Percentiles rank a stretch among this genome's conserved stretches.
These are phyloP conservation scores for Myrmophylax atrothorax DNA, from an alignment of 2,113 vertebrate species.

Conservation along the genomic window DNA sequence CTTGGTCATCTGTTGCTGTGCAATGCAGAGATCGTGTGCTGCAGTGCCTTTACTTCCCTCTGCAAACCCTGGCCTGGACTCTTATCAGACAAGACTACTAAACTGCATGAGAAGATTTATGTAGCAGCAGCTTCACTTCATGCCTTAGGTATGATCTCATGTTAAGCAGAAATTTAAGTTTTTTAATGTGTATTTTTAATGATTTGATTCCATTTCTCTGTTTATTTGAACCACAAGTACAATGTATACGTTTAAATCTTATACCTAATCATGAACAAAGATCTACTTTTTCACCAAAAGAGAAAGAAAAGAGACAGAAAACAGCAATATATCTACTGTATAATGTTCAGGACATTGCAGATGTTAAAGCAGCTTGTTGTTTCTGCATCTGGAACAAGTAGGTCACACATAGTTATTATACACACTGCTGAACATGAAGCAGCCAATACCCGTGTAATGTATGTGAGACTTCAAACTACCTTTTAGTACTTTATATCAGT, in stretches of 20 bases:
- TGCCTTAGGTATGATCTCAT: not conserved
- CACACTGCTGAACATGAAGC: constrained; percentile 44
- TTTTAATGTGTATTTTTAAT: not conserved
- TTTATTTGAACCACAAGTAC: not conserved
- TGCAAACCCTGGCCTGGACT: not conserved
- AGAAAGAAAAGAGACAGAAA: not conserved
- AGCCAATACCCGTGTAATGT: constrained; percentile 31
- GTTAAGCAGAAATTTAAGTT: not conserved
- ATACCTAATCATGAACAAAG: not conserved
- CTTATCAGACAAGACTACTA: not conserved
- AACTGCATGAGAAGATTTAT: not conserved
- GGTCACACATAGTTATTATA: constrained; percentile 52
- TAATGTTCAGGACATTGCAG: not conserved
- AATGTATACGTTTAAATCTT: not conserved
- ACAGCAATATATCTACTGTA: not conserved
- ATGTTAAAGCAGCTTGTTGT: constrained; percentile 14
- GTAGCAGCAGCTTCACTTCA: not conserved
- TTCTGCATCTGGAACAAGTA: constrained; percentile 55
- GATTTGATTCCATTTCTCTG: not conserved
- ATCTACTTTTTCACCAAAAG: not conserved
- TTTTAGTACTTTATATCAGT: constrained; percentile 16
- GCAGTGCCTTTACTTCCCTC: not conserved
- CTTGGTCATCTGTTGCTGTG: not conserved
- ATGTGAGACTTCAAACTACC: constrained; percentile 43
- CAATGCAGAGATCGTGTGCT: not conserved